Evolutionary conservation across 1,140 invertebrate species (phyloP).

Genomic region (Procambarus clarkii): DNA sequence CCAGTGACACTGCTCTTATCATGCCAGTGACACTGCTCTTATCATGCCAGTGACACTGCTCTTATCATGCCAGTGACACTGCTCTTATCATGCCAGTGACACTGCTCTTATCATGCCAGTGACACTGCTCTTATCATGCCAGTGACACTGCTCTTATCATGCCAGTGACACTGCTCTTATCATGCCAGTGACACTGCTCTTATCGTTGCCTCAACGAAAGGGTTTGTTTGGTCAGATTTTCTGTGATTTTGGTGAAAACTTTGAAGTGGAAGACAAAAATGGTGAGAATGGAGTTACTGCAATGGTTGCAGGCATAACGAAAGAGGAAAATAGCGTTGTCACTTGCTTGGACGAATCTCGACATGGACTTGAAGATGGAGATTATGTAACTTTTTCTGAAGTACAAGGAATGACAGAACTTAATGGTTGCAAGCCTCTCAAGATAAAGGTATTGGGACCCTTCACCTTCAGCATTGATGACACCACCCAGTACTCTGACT

Average conservation of each 20-base stretch:
- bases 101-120: too few species aligned
- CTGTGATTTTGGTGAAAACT: conserved; percentile 95
- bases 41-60: too few species aligned
- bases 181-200: conserved; percentile 88
- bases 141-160: too few species aligned
- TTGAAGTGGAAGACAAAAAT: conserved; percentile 90
- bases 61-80: too few species aligned
- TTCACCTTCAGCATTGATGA: conserved; percentile 98
- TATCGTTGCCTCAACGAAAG: conserved; percentile 91
- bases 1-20: too few species aligned
- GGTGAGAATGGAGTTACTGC: conserved; percentile 92
- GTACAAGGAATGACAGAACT: conserved; percentile 96
- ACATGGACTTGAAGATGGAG: conserved; percentile 95
- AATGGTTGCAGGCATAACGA: conserved; percentile 91
- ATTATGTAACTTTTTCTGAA: conserved; percentile 89
- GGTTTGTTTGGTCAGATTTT: conserved; percentile 96
- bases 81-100: too few species aligned
- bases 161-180: too few species aligned
- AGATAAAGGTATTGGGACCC: conserved; percentile 92
- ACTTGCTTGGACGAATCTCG: conserved; percentile 94
- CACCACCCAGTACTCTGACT: conserved; percentile 81
- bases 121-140: too few species aligned
- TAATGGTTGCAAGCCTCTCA: conserved; percentile 91
- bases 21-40: too few species aligned
- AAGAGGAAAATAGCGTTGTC: conserved; percentile 84